Evolutionary conservation across 2,888 invertebrate genomes (phyloP), one percentile per base, ranked within the genome.

Genomic region (Hymenopus coronatus): DNA sequence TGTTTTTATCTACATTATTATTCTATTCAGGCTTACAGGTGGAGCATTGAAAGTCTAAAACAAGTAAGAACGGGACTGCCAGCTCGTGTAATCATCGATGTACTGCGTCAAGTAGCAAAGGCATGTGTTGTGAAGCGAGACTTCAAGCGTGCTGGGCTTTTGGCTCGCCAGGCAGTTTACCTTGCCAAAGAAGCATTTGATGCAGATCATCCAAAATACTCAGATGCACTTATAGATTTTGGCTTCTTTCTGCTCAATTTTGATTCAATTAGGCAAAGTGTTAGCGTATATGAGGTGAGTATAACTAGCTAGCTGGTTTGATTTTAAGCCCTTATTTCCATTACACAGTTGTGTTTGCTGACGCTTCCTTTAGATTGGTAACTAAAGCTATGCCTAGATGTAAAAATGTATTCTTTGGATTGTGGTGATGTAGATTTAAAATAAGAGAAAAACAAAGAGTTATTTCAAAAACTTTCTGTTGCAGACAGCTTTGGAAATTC

Each of bases 191-290:
- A 93, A 89, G 91, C 92, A 81, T 94, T 93, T 92, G 93, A 93
- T 28, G 90, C 84, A 33, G 93, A 94, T n/a, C 97, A 98, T 94
- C 97, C 97, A 89, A 96, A 96, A 92, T 97, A 96, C 93, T 97
- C 98, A 33, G 97, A 97, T 93, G 96, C 97, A 83, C 94, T 98
- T 90, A 94, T 97, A 91, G 98, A 98, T 94, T 98, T 97, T 93
- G 98, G 98, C 91, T 98, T 97, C 94, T 98, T 97, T 93, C 94
- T 98, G 92, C 95, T 98, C 91, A 98, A 98, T 93, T 96, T 97
- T 88, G 98, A 98, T 94, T 96, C 96, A 88, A 97, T 98, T 91
- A 95, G 95, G 90, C 96, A 97, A 92, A 97, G 98, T 92, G 97
- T 98, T n/a, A 94, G 95, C 90, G 96, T 97, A 0, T 98, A 98